phyloP scores from a whole-genome alignment of 2,113 vertebrate species.

The Vulpes lagopus region DNA sequence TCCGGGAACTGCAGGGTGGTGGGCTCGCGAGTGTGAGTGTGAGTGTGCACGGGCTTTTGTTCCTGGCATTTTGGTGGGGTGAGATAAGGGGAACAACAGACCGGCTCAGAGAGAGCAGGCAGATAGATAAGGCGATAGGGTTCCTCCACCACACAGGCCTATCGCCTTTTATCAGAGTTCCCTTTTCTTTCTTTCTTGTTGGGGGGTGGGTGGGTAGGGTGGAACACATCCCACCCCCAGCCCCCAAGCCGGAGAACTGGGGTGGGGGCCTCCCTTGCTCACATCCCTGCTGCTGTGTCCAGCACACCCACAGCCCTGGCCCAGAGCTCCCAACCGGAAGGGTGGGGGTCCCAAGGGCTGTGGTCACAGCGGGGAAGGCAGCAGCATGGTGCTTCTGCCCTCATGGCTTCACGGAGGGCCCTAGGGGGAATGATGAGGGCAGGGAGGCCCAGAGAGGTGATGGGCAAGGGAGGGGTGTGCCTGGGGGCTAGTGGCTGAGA shows the following conservation, averaged over 20 bases:
- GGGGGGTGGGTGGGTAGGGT: neutral
- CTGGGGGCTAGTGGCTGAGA: neutral
- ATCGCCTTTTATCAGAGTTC: conserved; percentile 28
- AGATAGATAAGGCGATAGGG: conserved; percentile 57
- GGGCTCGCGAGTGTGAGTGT: neutral
- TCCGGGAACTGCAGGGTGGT: neutral
- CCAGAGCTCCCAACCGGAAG: neutral
- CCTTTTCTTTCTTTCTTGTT: conserved; percentile 54
- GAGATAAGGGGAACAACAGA: conserved; percentile 70
- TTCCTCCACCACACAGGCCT: neutral
- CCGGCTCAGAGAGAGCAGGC: neutral
- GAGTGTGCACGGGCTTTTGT: neutral
- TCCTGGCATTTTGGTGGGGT: conserved; percentile 74
- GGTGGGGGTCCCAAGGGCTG: neutral
- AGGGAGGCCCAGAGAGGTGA: neutral
- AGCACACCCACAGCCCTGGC: neutral
- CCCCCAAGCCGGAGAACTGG: neutral
- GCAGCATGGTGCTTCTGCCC: neutral
- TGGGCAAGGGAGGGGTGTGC: neutral
- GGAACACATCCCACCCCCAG: neutral
- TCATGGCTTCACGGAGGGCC: neutral
- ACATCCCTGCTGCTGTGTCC: neutral
- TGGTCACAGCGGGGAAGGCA: neutral
- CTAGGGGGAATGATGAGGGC: neutral
- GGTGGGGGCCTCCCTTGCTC: neutral